Base-by-base conservation (phyloP, 2,113 vertebrate genomes). In the Atrichornis clamosus region DNA sequence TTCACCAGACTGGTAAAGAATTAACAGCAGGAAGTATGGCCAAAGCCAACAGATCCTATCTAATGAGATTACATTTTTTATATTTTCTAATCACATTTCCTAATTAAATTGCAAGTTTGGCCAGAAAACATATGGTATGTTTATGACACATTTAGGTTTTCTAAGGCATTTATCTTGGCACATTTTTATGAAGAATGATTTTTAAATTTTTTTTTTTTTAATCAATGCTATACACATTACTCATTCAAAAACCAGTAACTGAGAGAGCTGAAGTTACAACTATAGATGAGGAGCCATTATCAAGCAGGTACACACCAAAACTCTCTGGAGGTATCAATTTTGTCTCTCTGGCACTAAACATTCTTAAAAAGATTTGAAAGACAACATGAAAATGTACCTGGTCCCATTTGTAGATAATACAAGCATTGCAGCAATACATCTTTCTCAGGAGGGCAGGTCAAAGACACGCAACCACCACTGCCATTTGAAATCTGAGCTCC, bases 81-180 rank as follows among this genome's bases (percentile, higher is more conserved):
- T 39, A 75, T 97, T 93, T 92, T 92, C 73, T 95, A 95, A 97
- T 84, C 44, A 63, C 50, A 95, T 95, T 90, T 93, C 92, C 92
- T 93, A 86, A 95, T 78, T 44, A 81, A 68, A 93, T 77, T 78
- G 52, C 24, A 77, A 92, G 33, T 87, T 92, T 84, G 73, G 63
- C 55, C 76, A 78, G 56, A 86, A 92, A 94, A 92, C 21, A 90
- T 56, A 90, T 44, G 60, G 27, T 65, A 75, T 35, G 60, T 56
- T 70, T 90, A 81, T 37, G 60, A 87, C 68, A 93, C 80, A 64
- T 92, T 87, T 68, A 77, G 24, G 30, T 33, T 90, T 86, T 70
- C 35, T 49, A 84, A 83, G 33, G 60, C 20, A 84, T 81, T 70
- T 59, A 39, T 84, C 47, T 90, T 75, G 21, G 19, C 76, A 93